A percentile compares a stretch with the other conserved stretches of the same genome.
Evolutionary conservation across 2,888 invertebrate species (phyloP).

Genomic region (Aplocera efformata): DNA sequence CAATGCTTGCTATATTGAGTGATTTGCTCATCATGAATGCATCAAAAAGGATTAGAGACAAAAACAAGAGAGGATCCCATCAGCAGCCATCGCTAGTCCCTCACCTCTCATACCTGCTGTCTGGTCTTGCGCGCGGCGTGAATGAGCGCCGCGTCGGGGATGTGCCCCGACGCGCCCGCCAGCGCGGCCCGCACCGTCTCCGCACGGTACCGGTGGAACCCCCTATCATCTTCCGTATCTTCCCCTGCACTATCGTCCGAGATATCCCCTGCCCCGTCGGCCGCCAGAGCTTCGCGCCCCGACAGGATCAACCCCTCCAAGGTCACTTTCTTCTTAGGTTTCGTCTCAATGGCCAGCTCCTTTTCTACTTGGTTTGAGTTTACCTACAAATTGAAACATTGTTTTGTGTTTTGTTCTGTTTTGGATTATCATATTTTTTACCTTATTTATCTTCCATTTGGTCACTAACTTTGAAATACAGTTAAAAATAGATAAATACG

Average conservation of each 20-base stretch:
- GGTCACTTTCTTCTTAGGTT: slow-evolving; percentile 60
- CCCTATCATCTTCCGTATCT: slow-evolving; percentile 65
- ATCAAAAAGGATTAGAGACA: too few species aligned
- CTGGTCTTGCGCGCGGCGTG: slow-evolving; percentile 97
- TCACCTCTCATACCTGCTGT: slow-evolving; percentile 91
- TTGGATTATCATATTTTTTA: slow-evolving; percentile 6
- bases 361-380: slow-evolving; percentile 35
- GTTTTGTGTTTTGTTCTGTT: slow-evolving; percentile 4
- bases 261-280: slow-evolving; percentile 84
- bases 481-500: too few species aligned
- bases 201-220: slow-evolving; percentile 73
- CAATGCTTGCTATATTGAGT: too few species aligned
- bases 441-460: too few species aligned
- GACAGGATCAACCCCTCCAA: slow-evolving; percentile 84
- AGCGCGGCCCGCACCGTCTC: slow-evolving; percentile 90
- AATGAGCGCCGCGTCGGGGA: slow-evolving; percentile 98
- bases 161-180: slow-evolving; percentile 88
- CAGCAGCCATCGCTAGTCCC: slow-evolving; percentile 80
- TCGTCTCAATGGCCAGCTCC: slow-evolving; percentile 35
- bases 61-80: slow-evolving; percentile 18
- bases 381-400: slow-evolving; percentile 27
- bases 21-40: too few species aligned
- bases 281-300: slow-evolving; percentile 91
- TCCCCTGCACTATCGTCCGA: slow-evolving; percentile 79
- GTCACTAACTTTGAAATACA: too few species aligned